These are phyloP conservation scores for Pangasius mekongensis DNA, from an alignment of 2,797 vertebrate genomes.

Conservation along the genomic window DNA sequence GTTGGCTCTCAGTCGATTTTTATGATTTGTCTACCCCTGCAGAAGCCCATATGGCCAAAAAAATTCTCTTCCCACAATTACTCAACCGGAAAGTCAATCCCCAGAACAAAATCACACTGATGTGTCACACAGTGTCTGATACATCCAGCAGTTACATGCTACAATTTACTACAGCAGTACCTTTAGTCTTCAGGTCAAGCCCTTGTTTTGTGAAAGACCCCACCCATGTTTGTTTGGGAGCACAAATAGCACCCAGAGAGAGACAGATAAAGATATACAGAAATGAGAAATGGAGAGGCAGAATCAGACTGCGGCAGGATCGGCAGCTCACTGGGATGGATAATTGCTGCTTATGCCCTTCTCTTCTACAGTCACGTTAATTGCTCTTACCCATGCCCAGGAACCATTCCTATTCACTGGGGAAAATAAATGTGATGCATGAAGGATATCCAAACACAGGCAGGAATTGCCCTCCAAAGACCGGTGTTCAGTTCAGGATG, in stretches of 20 bases:
- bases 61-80: not conserved
- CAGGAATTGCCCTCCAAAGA: constrained; percentile 51
- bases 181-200: constrained; percentile 5
- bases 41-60: not conserved
- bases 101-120: not conserved
- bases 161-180: constrained; percentile 12
- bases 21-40: not conserved
- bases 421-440: constrained; percentile 50
- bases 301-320: constrained; percentile 49
- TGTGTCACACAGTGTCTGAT: not conserved
- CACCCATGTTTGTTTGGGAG: constrained; percentile 57
- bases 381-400: constrained; percentile 37
- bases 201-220: constrained; percentile 37
- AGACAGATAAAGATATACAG: constrained; percentile 43
- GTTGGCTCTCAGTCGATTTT: not conserved
- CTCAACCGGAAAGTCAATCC: not conserved
- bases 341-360: constrained; percentile 29
- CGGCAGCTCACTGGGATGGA: constrained; percentile 38
- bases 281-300: constrained; percentile 40
- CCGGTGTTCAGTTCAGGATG: constrained; percentile 47
- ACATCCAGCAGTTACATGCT: constrained; percentile 9
- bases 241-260: constrained; percentile 50
- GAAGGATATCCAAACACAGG: constrained; percentile 57
- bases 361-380: constrained; percentile 52
- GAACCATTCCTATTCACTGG: constrained; percentile 40